Evolutionary conservation across 2,888 invertebrate genomes (phyloP).

Genomic region (Orchesellides sinensis): DNA sequence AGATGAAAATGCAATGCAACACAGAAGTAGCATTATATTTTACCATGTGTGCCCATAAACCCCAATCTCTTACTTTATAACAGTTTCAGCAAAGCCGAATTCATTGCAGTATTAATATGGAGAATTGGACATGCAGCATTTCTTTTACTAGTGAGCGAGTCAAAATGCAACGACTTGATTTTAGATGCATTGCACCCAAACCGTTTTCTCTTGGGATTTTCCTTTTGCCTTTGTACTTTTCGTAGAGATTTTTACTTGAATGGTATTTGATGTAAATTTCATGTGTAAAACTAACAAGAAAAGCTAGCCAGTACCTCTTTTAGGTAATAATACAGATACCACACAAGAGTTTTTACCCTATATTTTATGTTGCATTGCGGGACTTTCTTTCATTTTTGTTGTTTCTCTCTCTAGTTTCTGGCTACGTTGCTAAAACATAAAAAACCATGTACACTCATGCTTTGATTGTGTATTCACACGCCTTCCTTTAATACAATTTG

Average conservation of each 20-base stretch:
- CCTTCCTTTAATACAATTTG: no score
- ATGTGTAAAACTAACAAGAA: no score
- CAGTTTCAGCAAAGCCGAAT: no score
- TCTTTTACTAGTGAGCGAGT: no score
- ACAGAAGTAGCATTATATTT: neutral
- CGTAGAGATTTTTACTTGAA: neutral
- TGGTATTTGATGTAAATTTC: no score
- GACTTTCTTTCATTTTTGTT: conserved; percentile 18
- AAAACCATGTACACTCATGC: conserved; percentile 12
- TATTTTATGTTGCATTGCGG: conserved; percentile 50
- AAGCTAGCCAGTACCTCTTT: neutral
- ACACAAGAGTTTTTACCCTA: conserved; percentile 12
- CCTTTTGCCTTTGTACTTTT: neutral
- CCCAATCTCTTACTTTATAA: neutral
- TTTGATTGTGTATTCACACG: neutral
- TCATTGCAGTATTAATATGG: no score
- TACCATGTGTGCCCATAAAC: neutral
- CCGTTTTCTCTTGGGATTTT: conserved; percentile 33
- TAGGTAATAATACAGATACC: no score
- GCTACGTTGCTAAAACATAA: conserved; percentile 28
- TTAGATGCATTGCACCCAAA: conserved; percentile 38
- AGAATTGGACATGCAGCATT: no score
- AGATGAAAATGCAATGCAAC: neutral
- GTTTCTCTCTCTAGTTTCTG: neutral
- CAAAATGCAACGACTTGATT: neutral